These are phyloP conservation scores for Tetramorium bicarinatum DNA, from an alignment of 2,888 invertebrate genomes.

Conservation along the genomic window DNA sequence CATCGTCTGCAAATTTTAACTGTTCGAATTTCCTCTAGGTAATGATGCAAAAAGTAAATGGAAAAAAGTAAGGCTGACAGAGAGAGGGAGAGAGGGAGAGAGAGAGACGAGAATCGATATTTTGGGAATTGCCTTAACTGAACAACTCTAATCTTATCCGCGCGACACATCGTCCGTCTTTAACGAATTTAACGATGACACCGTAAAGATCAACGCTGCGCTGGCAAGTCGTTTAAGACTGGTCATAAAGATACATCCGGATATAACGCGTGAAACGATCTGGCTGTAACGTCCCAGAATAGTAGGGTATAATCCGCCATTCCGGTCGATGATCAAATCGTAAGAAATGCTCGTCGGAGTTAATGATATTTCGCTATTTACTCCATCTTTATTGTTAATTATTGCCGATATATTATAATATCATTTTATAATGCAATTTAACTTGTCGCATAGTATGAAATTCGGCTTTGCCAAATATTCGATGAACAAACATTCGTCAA, in stretches of 20 bases:
- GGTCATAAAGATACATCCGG: constrained; percentile 71
- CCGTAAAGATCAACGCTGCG: constrained; percentile 66
- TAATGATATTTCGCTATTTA: constrained; percentile 7
- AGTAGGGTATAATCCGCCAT: constrained; percentile 55
- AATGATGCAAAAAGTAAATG: background rate
- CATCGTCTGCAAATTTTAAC: constrained; percentile 24
- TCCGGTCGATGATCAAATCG: constrained; percentile 58
- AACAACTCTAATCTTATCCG: constrained; percentile 68
- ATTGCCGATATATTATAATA: background rate
- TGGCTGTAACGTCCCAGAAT: constrained; percentile 61
- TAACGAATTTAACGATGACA: constrained; percentile 72
- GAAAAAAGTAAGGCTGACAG: background rate
- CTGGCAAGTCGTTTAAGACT: constrained; percentile 61
- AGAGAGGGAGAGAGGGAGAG: too few relatives aligned
- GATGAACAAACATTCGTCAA: background rate
- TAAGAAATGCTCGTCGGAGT: constrained; percentile 17
- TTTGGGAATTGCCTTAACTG: constrained; percentile 31
- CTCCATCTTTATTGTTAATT: background rate
- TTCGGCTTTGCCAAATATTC: background rate
- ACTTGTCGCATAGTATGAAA: background rate
- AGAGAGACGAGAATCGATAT: constrained; percentile 24
- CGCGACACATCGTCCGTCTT: constrained; percentile 68
- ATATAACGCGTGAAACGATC: constrained; percentile 62
- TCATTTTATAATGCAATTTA: background rate
- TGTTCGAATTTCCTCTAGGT: constrained; percentile 12